Conservation (phyloP, 2,888 invertebrate genomes). For the Lottia gigantea region DNA sequence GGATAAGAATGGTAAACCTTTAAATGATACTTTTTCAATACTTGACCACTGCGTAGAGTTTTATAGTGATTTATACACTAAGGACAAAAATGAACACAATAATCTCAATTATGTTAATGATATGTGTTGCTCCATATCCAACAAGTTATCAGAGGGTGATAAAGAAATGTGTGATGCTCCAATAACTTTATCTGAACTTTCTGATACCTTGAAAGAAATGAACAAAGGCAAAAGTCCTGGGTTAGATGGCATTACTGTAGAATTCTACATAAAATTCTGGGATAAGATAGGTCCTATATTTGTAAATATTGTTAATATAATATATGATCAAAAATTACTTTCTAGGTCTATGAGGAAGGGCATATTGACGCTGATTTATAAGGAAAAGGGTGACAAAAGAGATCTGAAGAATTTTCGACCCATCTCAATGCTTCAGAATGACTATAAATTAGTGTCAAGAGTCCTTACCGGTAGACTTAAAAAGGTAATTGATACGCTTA, state of each 20-base stretch:
- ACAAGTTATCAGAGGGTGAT: no score
- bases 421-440: conserved; percentile 37
- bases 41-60: no score
- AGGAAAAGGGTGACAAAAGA: conserved; percentile 28
- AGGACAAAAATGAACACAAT: neutral
- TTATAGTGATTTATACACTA: no score
- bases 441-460: conserved; percentile 40
- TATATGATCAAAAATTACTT: conserved; percentile 22
- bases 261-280: conserved; percentile 14
- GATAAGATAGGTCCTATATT: conserved; percentile 15
- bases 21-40: no score
- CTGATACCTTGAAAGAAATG: no score
- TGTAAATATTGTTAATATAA: conserved; percentile 19
- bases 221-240: conserved; percentile 18
- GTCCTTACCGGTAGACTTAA: conserved; percentile 29
- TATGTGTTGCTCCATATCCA: no score
- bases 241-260: neutral
- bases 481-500: conserved; percentile 26
- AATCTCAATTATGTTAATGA: no score
- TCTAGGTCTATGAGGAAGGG: conserved; percentile 20
- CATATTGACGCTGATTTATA: conserved; percentile 32
- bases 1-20: no score
- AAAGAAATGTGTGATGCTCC: no score
- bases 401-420: conserved; percentile 38
- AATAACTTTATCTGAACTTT: no score